phyloP scores from a whole-genome alignment of 2,113 vertebrate species.

The Ariopsis seemanni region DNA sequence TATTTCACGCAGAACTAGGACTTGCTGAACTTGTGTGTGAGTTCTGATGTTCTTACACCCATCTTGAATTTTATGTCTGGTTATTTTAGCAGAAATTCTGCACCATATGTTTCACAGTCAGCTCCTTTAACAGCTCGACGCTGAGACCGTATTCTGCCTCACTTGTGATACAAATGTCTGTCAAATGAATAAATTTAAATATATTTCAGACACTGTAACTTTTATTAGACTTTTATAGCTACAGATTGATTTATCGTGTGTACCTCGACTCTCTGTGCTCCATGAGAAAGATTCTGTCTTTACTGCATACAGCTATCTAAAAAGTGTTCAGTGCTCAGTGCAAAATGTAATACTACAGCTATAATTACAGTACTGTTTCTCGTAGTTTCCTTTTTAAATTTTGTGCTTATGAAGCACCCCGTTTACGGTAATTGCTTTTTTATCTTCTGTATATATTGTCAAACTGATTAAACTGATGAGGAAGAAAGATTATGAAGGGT shows the following conservation, averaged over 20 bases:
- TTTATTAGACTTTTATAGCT: not conserved
- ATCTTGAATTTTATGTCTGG: not conserved
- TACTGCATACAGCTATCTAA: not conserved
- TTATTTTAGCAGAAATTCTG: not conserved
- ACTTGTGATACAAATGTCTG: not conserved
- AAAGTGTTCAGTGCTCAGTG: not conserved
- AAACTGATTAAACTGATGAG: not conserved
- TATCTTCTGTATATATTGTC: slow-evolving; percentile 15
- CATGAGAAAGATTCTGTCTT: not conserved
- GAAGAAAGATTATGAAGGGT: not conserved
- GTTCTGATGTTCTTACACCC: not conserved
- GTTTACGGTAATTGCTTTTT: not conserved
- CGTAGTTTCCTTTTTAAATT: not conserved
- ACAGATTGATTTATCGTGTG: not conserved
- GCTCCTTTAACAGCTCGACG: not conserved
- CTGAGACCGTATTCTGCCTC: not conserved
- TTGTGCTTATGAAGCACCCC: not conserved
- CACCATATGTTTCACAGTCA: not conserved
- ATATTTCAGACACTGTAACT: not conserved
- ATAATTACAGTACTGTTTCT: slow-evolving; percentile 2
- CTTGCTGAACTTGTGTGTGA: not conserved
- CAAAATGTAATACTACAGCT: not conserved
- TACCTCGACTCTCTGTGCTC: not conserved
- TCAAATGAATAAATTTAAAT: not conserved
- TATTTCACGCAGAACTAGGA: not conserved